Conservation (phyloP, 2,797 vertebrate genomes). For the Eidolon dupreanum region DNA sequence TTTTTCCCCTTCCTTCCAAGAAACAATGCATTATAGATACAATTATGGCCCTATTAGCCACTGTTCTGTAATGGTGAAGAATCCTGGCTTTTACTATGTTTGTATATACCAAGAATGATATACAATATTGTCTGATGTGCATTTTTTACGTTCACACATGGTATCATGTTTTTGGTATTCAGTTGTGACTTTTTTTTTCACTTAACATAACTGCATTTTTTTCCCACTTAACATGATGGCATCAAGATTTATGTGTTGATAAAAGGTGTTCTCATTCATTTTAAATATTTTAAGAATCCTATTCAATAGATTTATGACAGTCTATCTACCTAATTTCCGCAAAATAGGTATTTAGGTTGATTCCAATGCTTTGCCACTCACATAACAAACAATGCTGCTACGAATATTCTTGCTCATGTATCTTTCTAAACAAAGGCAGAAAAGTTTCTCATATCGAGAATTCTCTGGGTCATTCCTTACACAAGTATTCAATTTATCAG, state of each 20-base stretch:
- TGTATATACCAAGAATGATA: neutral
- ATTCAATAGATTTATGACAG: neutral
- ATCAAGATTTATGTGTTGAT: neutral
- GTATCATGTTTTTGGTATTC: neutral
- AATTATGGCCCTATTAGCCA: neutral
- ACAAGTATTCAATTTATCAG: neutral
- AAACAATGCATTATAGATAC: neutral
- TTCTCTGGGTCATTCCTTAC: neutral
- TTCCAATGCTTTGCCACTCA: neutral
- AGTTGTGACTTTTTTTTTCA: neutral
- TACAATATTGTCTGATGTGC: neutral
- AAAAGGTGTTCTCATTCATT: neutral
- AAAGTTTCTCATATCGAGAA: neutral
- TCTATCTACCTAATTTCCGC: neutral
- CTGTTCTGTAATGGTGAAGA: neutral
- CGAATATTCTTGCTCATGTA: neutral
- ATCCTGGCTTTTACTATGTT: neutral
- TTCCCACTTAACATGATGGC: neutral
- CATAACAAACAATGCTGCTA: neutral
- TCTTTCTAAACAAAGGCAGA: neutral
- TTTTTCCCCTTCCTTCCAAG: neutral
- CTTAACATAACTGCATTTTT: neutral
- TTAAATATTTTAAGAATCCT: neutral
- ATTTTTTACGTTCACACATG: neutral
- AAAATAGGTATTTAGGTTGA: neutral